Evolutionary conservation across 1,140 invertebrate species (phyloP), one percentile per base, ranked within the genome.

Genomic region (Macrocentrus cingulum): DNA sequence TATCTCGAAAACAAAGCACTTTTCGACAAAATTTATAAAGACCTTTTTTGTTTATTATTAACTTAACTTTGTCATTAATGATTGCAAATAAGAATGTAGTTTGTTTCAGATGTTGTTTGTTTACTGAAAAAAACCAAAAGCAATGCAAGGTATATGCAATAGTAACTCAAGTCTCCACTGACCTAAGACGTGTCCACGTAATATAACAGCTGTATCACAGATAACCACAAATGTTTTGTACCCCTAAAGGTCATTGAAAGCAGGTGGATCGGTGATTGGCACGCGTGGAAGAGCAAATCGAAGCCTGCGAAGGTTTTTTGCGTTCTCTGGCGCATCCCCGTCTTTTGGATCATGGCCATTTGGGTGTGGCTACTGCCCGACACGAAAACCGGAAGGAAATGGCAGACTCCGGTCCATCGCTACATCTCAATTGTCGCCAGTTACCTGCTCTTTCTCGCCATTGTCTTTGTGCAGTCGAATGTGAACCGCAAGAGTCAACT

Each of bases 371-470:
- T 80, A 25, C 62, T 73, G 15, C 83, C 82, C 0, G 75, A 75
- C 36, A 76, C 79, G 46, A 60, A 62, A 6, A 60, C 66, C 32
- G 76, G 79, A 2, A 74, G 68, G 34, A 68, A 76, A 61, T 82
- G 75, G 71, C 67, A 70, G 54, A 79, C 82, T 25, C 83, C 83
- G 5, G 69, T 83, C 34, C 84, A 86, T 60, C 82, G 83, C 70
- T 81, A 84, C 68, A 77, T 87, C 37, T 84, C 80, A 20, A 82
- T 83, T 37, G 76, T 83, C 1, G 80, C 84, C 9, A 82, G 83
- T n/a, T 88, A 87, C 60, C 41, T 85, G 1, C 66, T 86, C 13
- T 88, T 89, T 66, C 77, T 88, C 0, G 64, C 81, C 0, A 72
- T 88, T 56, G 78, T 87, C 16, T 83, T 88, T 51, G 59, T 81